Conservation (phyloP, 2,888 invertebrate genomes). For the Trichogramma evanescens region DNA sequence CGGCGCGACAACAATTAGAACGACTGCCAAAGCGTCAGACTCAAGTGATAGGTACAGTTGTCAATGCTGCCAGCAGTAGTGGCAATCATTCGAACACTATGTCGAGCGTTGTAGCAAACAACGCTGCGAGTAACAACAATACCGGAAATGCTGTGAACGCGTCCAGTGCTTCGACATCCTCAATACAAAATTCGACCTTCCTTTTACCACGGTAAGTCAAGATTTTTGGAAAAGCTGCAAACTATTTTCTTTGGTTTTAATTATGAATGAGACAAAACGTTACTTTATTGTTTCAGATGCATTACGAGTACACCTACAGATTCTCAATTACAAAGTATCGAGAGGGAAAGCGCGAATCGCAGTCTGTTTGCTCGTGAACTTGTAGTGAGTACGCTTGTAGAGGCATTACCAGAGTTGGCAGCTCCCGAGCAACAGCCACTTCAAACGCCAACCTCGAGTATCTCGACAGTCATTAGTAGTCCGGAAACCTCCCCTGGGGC, state of each 20-base stretch:
- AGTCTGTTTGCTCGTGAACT: conserved; percentile 42
- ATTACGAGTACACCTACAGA: conserved; percentile 42
- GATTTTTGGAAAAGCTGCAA: too few relatives aligned
- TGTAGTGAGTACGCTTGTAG: conserved; percentile 41
- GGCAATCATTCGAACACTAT: conserved; percentile 42
- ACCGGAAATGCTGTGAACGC: conserved; percentile 36
- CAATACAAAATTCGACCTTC: conserved; percentile 44
- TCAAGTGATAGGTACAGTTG: conserved; percentile 54
- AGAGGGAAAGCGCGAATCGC: conserved; percentile 44
- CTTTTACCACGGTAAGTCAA: conserved; percentile 41
- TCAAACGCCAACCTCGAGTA: conserved; percentile 35
- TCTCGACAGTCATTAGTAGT: conserved; percentile 34
- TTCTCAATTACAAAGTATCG: conserved; percentile 41
- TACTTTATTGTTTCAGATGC: conserved; percentile 33
- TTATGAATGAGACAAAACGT: too few relatives aligned
- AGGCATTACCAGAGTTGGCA: conserved; percentile 40
- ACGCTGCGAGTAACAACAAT: conserved; percentile 42
- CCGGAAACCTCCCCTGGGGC: conserved; percentile 36
- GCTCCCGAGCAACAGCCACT: conserved; percentile 31
- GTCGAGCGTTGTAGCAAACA: conserved; percentile 42
- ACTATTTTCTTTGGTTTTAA: too few relatives aligned
- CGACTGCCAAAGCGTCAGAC: conserved; percentile 77
- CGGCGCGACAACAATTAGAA: conserved; percentile 82
- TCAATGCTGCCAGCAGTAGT: conserved; percentile 45
- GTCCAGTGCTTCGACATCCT: conserved; percentile 39